Evolutionary conservation across 2,797 vertebrate species (phyloP), one percentile per base, ranked within the genome.

Genomic region (Heliangelus exortis): DNA sequence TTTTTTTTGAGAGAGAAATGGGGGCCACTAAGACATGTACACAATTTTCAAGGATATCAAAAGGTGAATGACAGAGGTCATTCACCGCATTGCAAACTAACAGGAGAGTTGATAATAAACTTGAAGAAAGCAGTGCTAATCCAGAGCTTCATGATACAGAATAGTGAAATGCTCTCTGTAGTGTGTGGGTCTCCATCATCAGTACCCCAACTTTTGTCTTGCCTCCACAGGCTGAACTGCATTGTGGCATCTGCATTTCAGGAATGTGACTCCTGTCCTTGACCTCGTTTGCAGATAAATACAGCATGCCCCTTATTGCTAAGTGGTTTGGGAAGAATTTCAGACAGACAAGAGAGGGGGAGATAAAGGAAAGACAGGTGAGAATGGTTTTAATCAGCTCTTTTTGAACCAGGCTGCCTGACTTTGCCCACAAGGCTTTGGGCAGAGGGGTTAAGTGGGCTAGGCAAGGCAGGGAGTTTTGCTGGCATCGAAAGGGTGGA

Each of bases 241-340:
- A 54, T 1, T 25, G 39, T 0, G 0, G 77, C 76, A 71, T 74
- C 57, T 89, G 84, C 54, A 26, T 90, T 50, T 79, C 78, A 90
- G 65, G 72, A 90, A 90, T 91, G 82, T 1, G 3, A 31, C 67
- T 92, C 54, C 65, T 62, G 57, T 75, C 84, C 89, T 93, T 77
- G 91, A 94, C 78, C 61, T 90, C 2, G 1, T n/a, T 84, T 74
- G 68, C 73, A 65, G 89, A 84, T 39, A 87, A 93, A 87, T 29
- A 23, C n/a, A 51, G 20, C 2, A 1, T 77, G 48, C 33, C 79
- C 87, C 74, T 61, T 50, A 25, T n/a, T 58, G 68, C 72, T 74
- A 82, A 94, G 78, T 82, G 65, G 9, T 58, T 65, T 53, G 76
- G 81, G 81, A 76, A 80, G 81, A 94, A 93, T 83, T 74, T 74